These are phyloP conservation scores for Cygnus atratus DNA, from an alignment of 2,113 vertebrate species.

Conservation along the genomic window DNA sequence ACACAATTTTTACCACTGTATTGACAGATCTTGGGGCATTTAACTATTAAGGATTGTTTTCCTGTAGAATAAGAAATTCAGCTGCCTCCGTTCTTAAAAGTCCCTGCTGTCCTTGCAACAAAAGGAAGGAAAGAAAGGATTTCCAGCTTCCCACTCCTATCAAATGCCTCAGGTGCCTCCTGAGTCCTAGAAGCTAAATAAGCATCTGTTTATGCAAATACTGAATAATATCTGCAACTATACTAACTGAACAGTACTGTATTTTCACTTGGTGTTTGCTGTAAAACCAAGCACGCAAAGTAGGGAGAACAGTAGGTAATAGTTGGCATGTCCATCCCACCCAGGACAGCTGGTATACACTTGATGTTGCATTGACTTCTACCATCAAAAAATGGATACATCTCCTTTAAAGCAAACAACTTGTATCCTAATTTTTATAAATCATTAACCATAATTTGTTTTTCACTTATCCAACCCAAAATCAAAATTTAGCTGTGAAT, in stretches of 20 bases:
- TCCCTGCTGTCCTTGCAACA: neutral
- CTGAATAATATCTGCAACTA: neutral
- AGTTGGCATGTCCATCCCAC: neutral
- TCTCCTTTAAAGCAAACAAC: neutral
- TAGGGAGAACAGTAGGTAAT: neutral
- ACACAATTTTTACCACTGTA: neutral
- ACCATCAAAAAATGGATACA: neutral
- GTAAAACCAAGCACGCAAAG: neutral
- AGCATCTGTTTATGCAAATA: neutral
- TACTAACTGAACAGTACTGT: rapidly evolving
- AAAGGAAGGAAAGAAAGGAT: neutral
- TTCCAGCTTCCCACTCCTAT: neutral
- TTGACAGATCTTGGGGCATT: neutral
- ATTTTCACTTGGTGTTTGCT: neutral
- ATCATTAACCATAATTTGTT: neutral
- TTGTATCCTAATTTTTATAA: neutral
- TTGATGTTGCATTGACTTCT: neutral
- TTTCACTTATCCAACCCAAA: neutral
- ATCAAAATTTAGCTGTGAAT: neutral
- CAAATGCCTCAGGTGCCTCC: neutral
- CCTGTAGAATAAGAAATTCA: neutral
- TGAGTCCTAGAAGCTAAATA: neutral
- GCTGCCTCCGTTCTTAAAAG: neutral
- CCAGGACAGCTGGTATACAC: neutral
- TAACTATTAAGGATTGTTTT: neutral